Percentiles rank a stretch among this genome's conserved stretches.
phyloP scores from a whole-genome alignment of 2,797 vertebrate genomes.

The Halcyon badia region DNA sequence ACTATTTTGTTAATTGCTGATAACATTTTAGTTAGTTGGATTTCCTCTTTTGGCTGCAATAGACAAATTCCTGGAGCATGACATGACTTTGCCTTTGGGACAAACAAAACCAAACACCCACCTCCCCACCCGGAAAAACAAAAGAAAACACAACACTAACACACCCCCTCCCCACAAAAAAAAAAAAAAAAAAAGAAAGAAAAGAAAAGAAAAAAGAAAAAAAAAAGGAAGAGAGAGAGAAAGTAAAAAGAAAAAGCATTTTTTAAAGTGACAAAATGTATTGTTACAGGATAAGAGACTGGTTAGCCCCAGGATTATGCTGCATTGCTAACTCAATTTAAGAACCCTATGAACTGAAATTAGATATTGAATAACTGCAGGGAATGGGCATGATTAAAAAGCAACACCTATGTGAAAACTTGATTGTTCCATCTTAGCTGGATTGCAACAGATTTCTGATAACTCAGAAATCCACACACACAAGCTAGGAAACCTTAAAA shows the following conservation, averaged over 20 bases:
- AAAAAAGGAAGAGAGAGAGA: slow-evolving; percentile 12
- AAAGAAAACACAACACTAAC: no score
- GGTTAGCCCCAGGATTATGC: slow-evolving; percentile 49
- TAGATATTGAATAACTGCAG: slow-evolving; percentile 45
- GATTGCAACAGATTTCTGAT: neutral
- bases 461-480: neutral
- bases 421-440: slow-evolving; percentile 5
- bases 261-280: slow-evolving; percentile 77
- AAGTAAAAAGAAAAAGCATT: slow-evolving; percentile 23
- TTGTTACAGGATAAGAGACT: slow-evolving; percentile 73
- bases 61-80: slow-evolving; percentile 73
- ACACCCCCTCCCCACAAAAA: no score
- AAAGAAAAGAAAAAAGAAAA: neutral
- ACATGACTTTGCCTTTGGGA: slow-evolving; percentile 65
- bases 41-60: slow-evolving; percentile 72
- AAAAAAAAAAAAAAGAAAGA: neutral
- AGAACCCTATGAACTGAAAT: slow-evolving; percentile 32
- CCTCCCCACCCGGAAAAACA: no score
- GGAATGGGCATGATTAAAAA: neutral
- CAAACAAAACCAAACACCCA: slow-evolving; percentile 19
- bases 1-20: slow-evolving; percentile 76
- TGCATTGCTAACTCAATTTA: slow-evolving; percentile 60
- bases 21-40: slow-evolving; percentile 77
- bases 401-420: slow-evolving; percentile 37
- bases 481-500: neutral